Percentiles rank a stretch among this genome's conserved stretches.
Conservation (phyloP, 2,888 invertebrate genomes). For the Gari tellinella region DNA sequence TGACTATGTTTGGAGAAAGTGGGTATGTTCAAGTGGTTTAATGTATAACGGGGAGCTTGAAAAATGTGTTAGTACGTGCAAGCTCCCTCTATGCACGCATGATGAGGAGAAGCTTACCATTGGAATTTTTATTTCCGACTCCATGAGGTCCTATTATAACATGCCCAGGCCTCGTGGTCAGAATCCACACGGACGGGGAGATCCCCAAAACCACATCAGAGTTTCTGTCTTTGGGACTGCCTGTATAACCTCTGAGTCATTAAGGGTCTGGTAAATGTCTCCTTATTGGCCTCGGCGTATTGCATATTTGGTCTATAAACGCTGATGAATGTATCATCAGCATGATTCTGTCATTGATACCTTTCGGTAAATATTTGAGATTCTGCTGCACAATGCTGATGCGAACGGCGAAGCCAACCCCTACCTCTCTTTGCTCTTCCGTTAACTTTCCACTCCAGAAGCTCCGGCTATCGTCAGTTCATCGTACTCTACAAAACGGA, state of each 20-base stretch:
- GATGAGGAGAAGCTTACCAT: background rate
- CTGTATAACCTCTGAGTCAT: background rate
- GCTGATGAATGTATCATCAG: background rate
- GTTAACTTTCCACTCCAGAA: no score
- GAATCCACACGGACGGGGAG: background rate
- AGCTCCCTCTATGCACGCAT: no score
- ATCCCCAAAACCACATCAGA: background rate
- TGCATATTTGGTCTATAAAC: background rate
- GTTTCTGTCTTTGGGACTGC: background rate
- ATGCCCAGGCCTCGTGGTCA: background rate
- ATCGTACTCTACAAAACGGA: no score
- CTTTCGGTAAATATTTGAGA: background rate
- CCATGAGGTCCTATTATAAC: background rate
- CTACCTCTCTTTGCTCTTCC: background rate
- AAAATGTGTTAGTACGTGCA: background rate
- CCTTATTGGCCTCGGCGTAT: background rate
- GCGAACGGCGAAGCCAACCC: background rate
- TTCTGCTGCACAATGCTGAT: background rate
- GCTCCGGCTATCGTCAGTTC: no score
- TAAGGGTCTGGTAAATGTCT: background rate
- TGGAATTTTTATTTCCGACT: no score
- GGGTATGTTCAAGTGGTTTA: background rate
- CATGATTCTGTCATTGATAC: constrained; percentile 3
- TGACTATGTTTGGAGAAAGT: background rate
- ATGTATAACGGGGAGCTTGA: background rate